Evolutionary conservation across 1,140 invertebrate genomes (phyloP).

Genomic region (Argopecten irradians): DNA sequence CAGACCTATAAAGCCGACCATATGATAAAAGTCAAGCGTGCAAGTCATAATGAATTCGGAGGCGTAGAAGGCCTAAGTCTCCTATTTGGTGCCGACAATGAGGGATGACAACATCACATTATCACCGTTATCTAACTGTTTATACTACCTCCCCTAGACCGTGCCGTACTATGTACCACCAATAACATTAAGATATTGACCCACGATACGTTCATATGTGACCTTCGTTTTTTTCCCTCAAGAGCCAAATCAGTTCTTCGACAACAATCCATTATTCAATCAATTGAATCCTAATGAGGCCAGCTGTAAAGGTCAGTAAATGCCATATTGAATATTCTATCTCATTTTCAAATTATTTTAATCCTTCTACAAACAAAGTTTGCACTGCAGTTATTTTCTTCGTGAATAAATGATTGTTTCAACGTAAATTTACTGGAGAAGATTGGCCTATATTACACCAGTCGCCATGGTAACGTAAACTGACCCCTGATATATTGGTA

Average conservation of each 20-base stretch:
- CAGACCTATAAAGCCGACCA: not conserved
- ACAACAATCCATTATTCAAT: not conserved
- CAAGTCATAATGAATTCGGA: not conserved
- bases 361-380: too few species aligned
- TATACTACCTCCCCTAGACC: not conserved
- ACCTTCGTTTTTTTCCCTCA: not conserved
- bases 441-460: not conserved
- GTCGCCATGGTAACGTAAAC: not conserved
- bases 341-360: too few species aligned
- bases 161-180: not conserved
- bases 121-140: not conserved
- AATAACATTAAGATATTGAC: constrained; percentile 4
- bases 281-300: too few species aligned
- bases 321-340: too few species aligned
- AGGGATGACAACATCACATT: not conserved
- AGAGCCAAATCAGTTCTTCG: not conserved
- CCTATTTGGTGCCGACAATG: not conserved
- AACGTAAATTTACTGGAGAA: not conserved
- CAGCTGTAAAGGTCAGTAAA: too few species aligned
- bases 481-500: not conserved
- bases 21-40: not conserved
- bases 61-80: not conserved
- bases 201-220: not conserved
- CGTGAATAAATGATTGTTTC: not conserved
- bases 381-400: not conserved